Conservation (phyloP, 53 echinoderm and acorn worm genomes). For the Stichopus horrens region DNA sequence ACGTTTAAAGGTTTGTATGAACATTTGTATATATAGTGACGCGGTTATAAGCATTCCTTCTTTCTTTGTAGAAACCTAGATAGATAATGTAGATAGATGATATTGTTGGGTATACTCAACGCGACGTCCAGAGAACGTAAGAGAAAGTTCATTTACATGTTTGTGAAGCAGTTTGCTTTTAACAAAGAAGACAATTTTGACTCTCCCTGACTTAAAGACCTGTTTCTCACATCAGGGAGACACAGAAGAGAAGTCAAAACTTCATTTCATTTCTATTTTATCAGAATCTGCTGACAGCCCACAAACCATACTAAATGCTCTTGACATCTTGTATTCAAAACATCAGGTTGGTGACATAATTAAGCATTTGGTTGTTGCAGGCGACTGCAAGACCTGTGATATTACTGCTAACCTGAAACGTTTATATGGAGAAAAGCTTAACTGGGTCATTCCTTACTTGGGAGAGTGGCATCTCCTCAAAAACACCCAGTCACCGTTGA, state of each 20-base stretch:
- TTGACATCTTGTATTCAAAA: constrained; percentile 29
- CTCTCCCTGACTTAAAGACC: constrained; percentile 30
- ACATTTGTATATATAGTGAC: too few species aligned
- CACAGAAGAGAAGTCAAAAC: constrained; percentile 32
- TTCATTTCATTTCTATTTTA: constrained; percentile 40
- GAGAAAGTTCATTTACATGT: constrained; percentile 33
- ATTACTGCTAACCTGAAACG: constrained; percentile 27
- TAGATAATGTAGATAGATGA: too few species aligned
- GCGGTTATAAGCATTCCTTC: too few species aligned
- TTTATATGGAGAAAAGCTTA: constrained; percentile 22
- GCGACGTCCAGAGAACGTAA: too few species aligned
- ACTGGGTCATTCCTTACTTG: constrained; percentile 64
- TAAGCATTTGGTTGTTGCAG: constrained; percentile 40
- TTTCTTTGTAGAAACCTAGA: too few species aligned
- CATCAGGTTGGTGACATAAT: constrained; percentile 33
- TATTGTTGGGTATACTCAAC: too few species aligned
- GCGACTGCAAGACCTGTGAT: constrained; percentile 50
- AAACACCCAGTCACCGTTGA: constrained; percentile 56
- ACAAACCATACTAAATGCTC: constrained; percentile 33
- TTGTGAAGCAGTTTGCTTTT: constrained; percentile 27
- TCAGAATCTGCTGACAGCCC: constrained; percentile 42
- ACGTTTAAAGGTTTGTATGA: too few species aligned
- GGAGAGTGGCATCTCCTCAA: constrained; percentile 83
- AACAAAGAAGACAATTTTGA: neutral
- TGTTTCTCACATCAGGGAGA: neutral